Base-by-base conservation (phyloP, 1,140 invertebrate genomes). In the Brachionus calyciflorus region DNA sequence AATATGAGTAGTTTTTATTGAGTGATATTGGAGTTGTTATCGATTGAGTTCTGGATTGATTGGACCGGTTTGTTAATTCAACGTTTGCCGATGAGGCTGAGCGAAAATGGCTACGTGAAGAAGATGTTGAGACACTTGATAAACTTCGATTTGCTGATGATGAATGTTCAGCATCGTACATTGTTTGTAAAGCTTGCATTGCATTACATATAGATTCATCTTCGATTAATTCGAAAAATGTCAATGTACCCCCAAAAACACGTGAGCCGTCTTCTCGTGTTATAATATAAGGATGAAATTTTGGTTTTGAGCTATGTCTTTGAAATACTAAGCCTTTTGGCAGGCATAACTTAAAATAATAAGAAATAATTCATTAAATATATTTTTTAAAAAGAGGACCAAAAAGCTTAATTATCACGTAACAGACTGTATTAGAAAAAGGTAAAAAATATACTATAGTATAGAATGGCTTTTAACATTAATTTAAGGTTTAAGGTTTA, bases 231-330 rank as follows among this genome's bases (percentile, higher is more conserved):
- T 99, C 96, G 87, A 92, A 97, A 84, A 98, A 98, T 12, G 94
- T 90, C 76, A 94, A 88, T 80, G 92, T 93, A 82, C 94, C 94
- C 44, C 96, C 96, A 88, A 94, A 96, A 63, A 90, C 91, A 79
- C 93, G 88, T 78, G 91, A 91, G 51, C 96, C 96, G 89, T 98
- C 94, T 87, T 98, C 94, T 81, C 91, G 89, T 19, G 96, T 98
- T 49, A 98, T 93, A 7, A 98, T 89, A 87, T 98, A 99, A 55
- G 94, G 93, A 84, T 99, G 96, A 87, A 97, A 97, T 78, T 88
- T 89, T 14, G 94, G 91, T 78, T 92, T 90, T 78, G 55, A 49
- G 24, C 21, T 30, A 51, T 69, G 46, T 17, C 69, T 77, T 68
- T 63, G 76, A 33, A 99, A 97, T 80, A 91, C 89, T 17, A 98